Base-by-base conservation (phyloP, 2,113 vertebrate species). In the Colaptes auratus region DNA sequence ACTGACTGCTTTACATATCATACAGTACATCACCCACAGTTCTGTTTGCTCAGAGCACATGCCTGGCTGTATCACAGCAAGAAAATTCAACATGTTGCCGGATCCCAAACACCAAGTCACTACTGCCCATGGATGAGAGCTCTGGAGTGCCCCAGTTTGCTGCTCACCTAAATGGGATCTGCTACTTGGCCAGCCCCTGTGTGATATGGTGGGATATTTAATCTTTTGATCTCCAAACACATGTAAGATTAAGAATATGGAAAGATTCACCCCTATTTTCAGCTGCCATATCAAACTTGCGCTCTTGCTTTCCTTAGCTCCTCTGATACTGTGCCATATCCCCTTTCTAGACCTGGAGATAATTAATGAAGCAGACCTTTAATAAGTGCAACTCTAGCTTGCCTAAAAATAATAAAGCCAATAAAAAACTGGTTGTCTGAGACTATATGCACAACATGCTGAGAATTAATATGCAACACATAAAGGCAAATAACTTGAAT, bases 51-150 rank as follows among this genome's bases (percentile, higher is more conserved):
- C 39, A 78, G 72, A 90, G 60, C 48, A 58, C n/a, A 2, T 3
- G 16, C 9, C 53, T 0, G 0, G 12, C 60, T 58, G 52, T 15
- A 6, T 14, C 15, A 70, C 46, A 69, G n/a, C 35, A 63, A n/a
- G 46, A 50, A 91, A 92, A 80, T 33, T 63, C 20, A 4, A 55
- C 73, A 24, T 61, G 55, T 17, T 82, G 71, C 42, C 3, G 15
- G 46, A 91, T 67, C 11, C 19, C 75, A 46, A 60, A 53, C 4
- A 86, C 6, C 36, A 30, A 13, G 52, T 56, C 66, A 46, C 8
- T 30, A 76, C 73, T 18, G 14, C 9, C 16, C n/a, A 50, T 1
- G 1, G n/a, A n/a, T 12, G 19, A 65, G 23, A 87, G 14, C 14
- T 33, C 2, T 1, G 36, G 56, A 90, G 28, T 1, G 2, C 36